These are phyloP conservation scores for Aphelenchoides besseyi DNA, from an alignment of 1,140 invertebrate genomes.

Conservation along the genomic window DNA sequence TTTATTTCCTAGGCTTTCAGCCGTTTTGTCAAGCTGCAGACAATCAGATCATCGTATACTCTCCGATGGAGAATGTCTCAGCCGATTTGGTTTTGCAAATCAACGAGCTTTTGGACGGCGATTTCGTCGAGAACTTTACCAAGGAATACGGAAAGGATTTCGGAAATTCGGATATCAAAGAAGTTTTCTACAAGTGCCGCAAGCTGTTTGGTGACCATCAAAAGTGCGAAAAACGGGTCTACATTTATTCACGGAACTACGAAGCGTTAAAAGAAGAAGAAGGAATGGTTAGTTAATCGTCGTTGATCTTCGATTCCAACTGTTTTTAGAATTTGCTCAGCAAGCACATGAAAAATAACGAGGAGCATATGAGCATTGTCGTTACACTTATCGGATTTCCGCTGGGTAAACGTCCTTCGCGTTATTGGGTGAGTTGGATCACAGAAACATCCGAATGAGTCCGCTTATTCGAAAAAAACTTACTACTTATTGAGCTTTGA, in stretches of 20 bases:
- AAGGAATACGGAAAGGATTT: background rate
- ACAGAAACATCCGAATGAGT: too few relatives aligned
- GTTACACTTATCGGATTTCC: too few relatives aligned
- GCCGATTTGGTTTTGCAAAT: background rate
- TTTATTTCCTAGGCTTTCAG: background rate
- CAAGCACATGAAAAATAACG: too few relatives aligned
- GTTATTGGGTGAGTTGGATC: too few relatives aligned
- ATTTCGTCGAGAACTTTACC: background rate
- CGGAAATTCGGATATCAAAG: background rate
- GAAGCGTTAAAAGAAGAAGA: background rate
- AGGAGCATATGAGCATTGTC: too few relatives aligned
- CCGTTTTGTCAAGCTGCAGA: background rate
- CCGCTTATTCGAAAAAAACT: too few relatives aligned
- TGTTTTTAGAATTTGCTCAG: too few relatives aligned
- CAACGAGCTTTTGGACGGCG: background rate
- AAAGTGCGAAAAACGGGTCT: background rate
- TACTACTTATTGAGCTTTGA: too few relatives aligned
- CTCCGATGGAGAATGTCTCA: background rate
- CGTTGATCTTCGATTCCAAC: background rate
- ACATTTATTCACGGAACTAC: constrained; percentile 4
- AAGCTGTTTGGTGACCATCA: background rate
- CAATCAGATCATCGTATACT: background rate
- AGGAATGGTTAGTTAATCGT: background rate
- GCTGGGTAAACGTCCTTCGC: too few relatives aligned
- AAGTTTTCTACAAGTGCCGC: background rate